A percentile compares a stretch with the other conserved stretches of the same genome.
phyloP scores from a whole-genome alignment of 2,888 invertebrate genomes.

The Arrhopalites spinosus region DNA sequence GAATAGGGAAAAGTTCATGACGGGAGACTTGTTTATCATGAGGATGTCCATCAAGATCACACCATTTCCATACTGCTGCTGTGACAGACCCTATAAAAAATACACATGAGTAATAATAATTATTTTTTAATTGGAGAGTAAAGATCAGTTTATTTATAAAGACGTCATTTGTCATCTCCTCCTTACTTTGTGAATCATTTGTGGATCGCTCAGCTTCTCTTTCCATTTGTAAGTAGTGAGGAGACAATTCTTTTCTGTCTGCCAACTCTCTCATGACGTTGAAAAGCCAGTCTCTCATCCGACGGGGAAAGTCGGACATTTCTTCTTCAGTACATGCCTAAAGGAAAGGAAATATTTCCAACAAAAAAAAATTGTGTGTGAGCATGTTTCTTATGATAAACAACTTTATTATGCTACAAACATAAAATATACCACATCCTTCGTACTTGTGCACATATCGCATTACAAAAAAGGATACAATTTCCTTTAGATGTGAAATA shows the following conservation, averaged over 20 bases:
- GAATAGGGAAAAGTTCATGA: constrained; percentile 13
- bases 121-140: too few relatives aligned
- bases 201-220: constrained; percentile 76
- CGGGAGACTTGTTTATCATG: constrained; percentile 68
- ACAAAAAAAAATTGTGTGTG: neutral
- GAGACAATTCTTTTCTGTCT: constrained; percentile 79
- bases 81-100: constrained; percentile 84
- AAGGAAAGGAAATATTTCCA: neutral
- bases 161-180: too few relatives aligned
- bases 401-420: neutral
- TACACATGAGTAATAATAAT: too few relatives aligned
- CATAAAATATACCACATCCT: neutral
- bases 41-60: constrained; percentile 92
- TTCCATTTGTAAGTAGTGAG: constrained; percentile 84
- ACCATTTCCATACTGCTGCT: constrained; percentile 98
- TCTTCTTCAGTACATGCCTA: constrained; percentile 81
- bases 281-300: constrained; percentile 98
- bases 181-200: constrained; percentile 77
- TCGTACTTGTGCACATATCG: too few relatives aligned
- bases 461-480: too few relatives aligned
- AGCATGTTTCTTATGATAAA: neutral
- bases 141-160: too few relatives aligned
- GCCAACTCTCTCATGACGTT: constrained; percentile 95
- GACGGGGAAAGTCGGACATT: constrained; percentile 90
- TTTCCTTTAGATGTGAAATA: neutral